Evolutionary conservation across 2,113 vertebrate species (phyloP).

Genomic region (Myrmecophaga tridactyla): DNA sequence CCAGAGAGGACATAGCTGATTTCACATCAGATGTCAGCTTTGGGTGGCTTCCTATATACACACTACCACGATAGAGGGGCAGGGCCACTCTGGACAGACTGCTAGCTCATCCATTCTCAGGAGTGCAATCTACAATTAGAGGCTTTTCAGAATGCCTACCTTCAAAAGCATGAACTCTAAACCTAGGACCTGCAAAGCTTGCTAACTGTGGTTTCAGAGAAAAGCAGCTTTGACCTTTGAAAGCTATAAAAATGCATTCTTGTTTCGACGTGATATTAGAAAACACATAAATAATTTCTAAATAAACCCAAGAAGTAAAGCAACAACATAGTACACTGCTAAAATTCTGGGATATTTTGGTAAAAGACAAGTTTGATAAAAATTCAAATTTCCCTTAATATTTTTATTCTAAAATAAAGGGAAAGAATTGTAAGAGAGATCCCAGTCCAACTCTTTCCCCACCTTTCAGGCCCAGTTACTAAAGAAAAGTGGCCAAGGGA

Average conservation of each 20-base stretch:
- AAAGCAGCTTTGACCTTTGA: neutral
- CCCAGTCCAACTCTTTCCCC: neutral
- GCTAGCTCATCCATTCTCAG: rapidly evolving
- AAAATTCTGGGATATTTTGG: no score
- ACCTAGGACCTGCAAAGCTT: neutral
- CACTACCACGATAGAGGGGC: no score
- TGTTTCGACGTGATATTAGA: neutral
- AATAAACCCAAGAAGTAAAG: neutral
- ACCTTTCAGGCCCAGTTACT: neutral
- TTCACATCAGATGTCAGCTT: neutral
- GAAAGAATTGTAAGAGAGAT: neutral
- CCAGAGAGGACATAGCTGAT: rapidly evolving
- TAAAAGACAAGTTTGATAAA: neutral
- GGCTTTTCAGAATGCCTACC: neutral
- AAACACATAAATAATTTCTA: neutral
- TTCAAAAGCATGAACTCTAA: neutral
- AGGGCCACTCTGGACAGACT: no score
- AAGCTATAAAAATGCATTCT: neutral
- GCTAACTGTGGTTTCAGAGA: neutral
- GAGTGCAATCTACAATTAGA: no score
- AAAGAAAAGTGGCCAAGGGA: neutral
- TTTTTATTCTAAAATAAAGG: neutral
- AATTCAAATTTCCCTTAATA: neutral
- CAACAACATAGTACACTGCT: neutral
- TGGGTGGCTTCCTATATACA: neutral